Evolutionary conservation across 1,140 invertebrate species (phyloP).

Genomic region (Zaprionus capensis): DNA sequence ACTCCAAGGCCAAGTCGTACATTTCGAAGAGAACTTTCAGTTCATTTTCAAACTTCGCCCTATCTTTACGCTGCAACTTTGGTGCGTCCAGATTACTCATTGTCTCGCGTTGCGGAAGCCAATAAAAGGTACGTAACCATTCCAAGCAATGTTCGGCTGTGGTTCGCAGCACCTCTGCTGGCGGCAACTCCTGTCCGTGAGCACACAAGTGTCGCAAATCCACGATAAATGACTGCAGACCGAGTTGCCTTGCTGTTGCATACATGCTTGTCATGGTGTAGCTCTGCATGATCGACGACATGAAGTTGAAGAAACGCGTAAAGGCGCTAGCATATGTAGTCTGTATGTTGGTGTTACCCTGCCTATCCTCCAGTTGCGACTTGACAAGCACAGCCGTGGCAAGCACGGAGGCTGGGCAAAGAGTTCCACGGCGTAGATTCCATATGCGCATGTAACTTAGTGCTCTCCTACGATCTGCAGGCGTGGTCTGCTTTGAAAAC

Average conservation of each 20-base stretch:
- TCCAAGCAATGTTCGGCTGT: constrained; percentile 65
- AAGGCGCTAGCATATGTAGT: constrained; percentile 71
- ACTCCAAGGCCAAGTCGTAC: constrained; percentile 70
- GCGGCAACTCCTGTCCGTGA: constrained; percentile 75
- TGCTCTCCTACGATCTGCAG: constrained; percentile 36
- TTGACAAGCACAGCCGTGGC: constrained; percentile 70
- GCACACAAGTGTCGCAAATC: constrained; percentile 79
- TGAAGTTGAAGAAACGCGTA: constrained; percentile 80
- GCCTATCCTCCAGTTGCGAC: constrained; percentile 55
- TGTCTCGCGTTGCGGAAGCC: constrained; percentile 56
- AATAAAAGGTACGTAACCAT: constrained; percentile 76
- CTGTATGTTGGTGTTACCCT: constrained; percentile 46
- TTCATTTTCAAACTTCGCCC: constrained; percentile 55
- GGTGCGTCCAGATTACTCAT: constrained; percentile 62
- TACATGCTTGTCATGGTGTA: constrained; percentile 79
- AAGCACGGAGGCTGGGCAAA: constrained; percentile 79
- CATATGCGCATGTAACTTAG: constrained; percentile 67
- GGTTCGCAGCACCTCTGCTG: constrained; percentile 54
- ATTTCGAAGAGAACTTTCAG: constrained; percentile 53
- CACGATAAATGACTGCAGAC: constrained; percentile 75
- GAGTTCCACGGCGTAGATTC: constrained; percentile 62
- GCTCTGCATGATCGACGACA: constrained; percentile 79
- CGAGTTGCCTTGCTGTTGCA: constrained; percentile 68
- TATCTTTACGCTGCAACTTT: constrained; percentile 62
- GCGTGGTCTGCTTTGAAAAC: constrained; percentile 40